Evolutionary conservation across 2,888 invertebrate genomes (phyloP), one percentile per base, ranked within the genome.

Genomic region (Drosophila kambysellisi): DNA sequence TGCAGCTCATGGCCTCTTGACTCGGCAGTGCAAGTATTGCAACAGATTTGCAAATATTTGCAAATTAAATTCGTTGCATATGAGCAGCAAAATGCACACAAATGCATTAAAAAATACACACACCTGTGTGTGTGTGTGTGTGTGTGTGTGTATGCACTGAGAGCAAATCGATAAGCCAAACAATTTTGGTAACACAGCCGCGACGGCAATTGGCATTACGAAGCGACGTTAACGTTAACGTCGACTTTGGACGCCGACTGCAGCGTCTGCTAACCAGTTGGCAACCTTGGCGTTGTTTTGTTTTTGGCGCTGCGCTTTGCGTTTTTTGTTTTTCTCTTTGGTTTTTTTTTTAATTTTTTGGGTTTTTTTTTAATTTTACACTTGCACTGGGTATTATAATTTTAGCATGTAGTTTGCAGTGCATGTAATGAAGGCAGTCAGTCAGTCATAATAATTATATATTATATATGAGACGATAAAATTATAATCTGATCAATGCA

Each of bases 11-110:
- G 90, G 90, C 59, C 84, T 65, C 53, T 69, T 50, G 60, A 25
- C 54, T 54, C 52, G 53, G 65, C 53, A 61, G 65, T 88, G 88
- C 86, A 83, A 81, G 70, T 69, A 87, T 86, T 86, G 90, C 85
- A 79, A 90, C 89, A 89, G 72, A 73, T 76, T 83, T 79, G 85
- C 88, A 83, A 83, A 89, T 81, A 89, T 81, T 77, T 70, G 70
- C 82, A 82, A 79, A 82, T 79, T 80, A 63, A 79, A 68, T 69
- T 66, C 67, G 59, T 54, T 76, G 83, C 81, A 82, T 43, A 82
- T 66, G 69, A 56, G 52, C 46, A 60, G 54, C 69, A 70, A 51
- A 64, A 51, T 37, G 46, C 46, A 39, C 20, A 52, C 25, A 41
- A 48, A 29, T 6, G n/a, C 3, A 35, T 25, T 25, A 25, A 25